phyloP scores from a whole-genome alignment of 2,888 invertebrate genomes.

The Euplagia quadripunctaria region DNA sequence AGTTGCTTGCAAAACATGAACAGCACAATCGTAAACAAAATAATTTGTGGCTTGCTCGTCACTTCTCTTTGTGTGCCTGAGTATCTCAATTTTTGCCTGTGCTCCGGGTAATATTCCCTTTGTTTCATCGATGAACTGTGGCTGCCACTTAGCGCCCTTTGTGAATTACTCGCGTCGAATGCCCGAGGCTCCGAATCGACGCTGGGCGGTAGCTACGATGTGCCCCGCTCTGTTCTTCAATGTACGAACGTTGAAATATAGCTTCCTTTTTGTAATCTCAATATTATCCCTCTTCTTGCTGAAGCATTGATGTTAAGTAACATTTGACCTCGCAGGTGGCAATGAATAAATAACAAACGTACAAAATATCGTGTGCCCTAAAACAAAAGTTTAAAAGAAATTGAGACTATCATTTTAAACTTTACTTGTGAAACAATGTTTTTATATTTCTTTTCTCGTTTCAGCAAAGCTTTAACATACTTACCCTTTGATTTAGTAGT shows the following conservation, averaged over 20 bases:
- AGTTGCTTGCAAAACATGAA: constrained; percentile 29
- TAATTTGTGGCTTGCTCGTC: constrained; percentile 50
- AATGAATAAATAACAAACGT: not conserved
- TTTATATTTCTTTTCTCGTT: not conserved
- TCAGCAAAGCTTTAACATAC: not conserved
- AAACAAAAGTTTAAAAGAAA: not conserved
- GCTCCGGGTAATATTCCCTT: constrained; percentile 60
- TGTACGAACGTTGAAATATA: constrained; percentile 39
- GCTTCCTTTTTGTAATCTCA: constrained; percentile 34
- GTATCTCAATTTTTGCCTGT: constrained; percentile 57
- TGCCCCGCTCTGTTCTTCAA: constrained; percentile 27
- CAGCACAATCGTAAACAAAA: constrained; percentile 53
- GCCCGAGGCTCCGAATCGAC: constrained; percentile 59
- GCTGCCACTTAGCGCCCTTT: constrained; percentile 75
- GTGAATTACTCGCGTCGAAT: constrained; percentile 70
- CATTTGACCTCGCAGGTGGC: constrained; percentile 11
- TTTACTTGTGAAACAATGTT: not conserved
- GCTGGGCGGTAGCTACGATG: constrained; percentile 25
- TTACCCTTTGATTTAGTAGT: not conserved
- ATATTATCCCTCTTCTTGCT: constrained; percentile 31
- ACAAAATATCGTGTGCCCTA: not conserved
- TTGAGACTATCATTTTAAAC: not conserved
- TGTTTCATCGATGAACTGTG: constrained; percentile 71
- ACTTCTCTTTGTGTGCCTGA: constrained; percentile 44
- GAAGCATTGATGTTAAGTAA: constrained; percentile 8